These are phyloP conservation scores for Dissostichus mawsoni DNA, from an alignment of 2,113 vertebrate genomes.

Conservation along the genomic window DNA sequence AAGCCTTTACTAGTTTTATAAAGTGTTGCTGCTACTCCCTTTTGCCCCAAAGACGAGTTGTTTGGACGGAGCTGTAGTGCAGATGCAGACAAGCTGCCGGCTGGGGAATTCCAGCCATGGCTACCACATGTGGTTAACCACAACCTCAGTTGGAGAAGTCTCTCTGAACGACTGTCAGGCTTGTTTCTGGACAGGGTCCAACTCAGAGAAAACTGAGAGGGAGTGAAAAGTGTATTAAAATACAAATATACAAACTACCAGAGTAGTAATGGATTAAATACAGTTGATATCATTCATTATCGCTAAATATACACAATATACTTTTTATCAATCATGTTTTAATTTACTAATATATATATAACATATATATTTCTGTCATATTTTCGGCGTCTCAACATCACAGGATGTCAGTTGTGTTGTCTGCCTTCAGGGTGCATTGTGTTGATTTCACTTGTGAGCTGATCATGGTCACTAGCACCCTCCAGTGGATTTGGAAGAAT, in stretches of 20 bases:
- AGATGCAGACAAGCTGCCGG: neutral
- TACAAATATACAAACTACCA: constrained; percentile 27
- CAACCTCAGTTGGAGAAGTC: constrained; percentile 1
- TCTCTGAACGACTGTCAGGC: constrained; percentile 8
- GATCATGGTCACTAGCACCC: constrained; percentile 71
- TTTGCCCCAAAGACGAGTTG: neutral
- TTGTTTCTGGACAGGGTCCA: constrained; percentile 61
- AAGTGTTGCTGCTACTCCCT: neutral
- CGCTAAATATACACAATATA: constrained; percentile 37
- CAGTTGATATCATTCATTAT: constrained; percentile 44
- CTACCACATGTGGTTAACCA: constrained; percentile 8
- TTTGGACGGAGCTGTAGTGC: neutral
- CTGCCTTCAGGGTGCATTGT: constrained; percentile 18
- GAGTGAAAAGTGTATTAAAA: constrained; percentile 45
- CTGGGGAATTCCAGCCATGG: neutral
- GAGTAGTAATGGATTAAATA: constrained; percentile 46
- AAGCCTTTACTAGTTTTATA: neutral
- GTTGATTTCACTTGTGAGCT: constrained; percentile 43
- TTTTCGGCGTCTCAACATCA: constrained; percentile 13
- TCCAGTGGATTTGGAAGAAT: constrained; percentile 72
- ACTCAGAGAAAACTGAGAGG: constrained; percentile 15
- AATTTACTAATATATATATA: constrained; percentile 40
- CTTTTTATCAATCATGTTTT: constrained; percentile 42
- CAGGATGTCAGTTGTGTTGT: constrained; percentile 29
- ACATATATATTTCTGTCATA: constrained; percentile 19